phyloP scores from a whole-genome alignment of 2,797 vertebrate species.

The Melanotaenia maccullochi region DNA sequence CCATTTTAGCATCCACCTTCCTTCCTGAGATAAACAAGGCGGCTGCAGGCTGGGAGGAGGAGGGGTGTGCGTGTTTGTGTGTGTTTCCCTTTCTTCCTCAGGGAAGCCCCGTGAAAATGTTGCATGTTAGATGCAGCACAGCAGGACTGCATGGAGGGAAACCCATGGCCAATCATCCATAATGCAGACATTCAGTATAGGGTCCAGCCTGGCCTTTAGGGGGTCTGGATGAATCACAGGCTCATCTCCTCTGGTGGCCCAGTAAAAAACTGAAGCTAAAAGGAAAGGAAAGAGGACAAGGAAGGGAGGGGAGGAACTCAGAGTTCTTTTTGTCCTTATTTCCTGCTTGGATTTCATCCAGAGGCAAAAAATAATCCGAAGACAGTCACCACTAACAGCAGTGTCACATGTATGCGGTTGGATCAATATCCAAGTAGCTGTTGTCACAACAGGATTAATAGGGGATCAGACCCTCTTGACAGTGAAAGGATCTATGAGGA shows the following conservation, averaged over 20 bases:
- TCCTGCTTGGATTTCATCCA: not conserved
- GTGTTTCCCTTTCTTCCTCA: slow-evolving; percentile 36
- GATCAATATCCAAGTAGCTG: slow-evolving; percentile 74
- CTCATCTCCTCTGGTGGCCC: slow-evolving; percentile 23
- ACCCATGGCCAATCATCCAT: slow-evolving; percentile 54
- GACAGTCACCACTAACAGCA: not conserved
- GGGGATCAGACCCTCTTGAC: slow-evolving; percentile 68
- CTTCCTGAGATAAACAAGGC: slow-evolving; percentile 39
- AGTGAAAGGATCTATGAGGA: slow-evolving; percentile 54
- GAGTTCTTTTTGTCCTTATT: not conserved
- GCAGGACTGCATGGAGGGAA: slow-evolving; percentile 22
- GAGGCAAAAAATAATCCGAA: not conserved
- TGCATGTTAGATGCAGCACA: slow-evolving; percentile 39
- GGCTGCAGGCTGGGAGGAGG: slow-evolving; percentile 12
- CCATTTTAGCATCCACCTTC: slow-evolving; percentile 25
- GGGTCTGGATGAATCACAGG: slow-evolving; percentile 48
- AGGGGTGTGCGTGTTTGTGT: not conserved
- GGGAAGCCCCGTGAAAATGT: slow-evolving; percentile 57
- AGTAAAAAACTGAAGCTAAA: slow-evolving; percentile 17
- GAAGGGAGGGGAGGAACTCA: not conserved
- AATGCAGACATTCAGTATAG: slow-evolving; percentile 55
- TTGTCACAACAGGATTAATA: slow-evolving; percentile 74
- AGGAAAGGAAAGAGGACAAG: not conserved
- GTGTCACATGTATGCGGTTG: slow-evolving; percentile 16
- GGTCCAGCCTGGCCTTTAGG: slow-evolving; percentile 29